Evolutionary conservation across 2,113 vertebrate species (phyloP).

Genomic region (Numenius arquata): DNA sequence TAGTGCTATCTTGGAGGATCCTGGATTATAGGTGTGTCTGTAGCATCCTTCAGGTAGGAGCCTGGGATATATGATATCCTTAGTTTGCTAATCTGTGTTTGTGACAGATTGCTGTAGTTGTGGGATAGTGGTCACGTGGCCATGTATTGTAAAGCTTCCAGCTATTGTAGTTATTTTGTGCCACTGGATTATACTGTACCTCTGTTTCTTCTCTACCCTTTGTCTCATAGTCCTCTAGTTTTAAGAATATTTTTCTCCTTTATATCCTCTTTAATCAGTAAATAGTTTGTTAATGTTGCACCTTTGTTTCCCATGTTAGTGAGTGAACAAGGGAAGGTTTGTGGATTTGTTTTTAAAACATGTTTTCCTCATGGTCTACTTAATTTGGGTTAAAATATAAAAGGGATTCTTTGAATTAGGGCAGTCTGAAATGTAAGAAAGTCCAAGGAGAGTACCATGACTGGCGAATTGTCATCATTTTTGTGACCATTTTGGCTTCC

Average conservation of each 20-base stretch:
- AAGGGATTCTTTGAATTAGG: background rate
- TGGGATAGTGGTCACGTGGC: fast-evolving
- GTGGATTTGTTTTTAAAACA: background rate
- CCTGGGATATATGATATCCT: background rate
- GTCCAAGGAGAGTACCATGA: background rate
- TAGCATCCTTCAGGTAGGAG: background rate
- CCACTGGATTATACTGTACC: background rate
- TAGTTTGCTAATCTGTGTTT: background rate
- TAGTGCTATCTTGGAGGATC: background rate
- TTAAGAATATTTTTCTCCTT: background rate
- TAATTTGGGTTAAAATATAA: background rate
- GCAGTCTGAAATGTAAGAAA: background rate
- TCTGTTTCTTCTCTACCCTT: background rate
- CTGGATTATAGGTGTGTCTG: background rate
- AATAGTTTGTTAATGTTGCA: background rate
- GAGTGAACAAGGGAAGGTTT: background rate
- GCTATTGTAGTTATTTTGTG: background rate
- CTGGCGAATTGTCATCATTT: background rate
- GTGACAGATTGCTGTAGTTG: background rate
- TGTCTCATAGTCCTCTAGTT: background rate
- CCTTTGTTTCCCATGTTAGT: background rate
- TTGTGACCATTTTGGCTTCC: background rate
- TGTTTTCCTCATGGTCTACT: background rate
- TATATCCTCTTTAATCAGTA: background rate
- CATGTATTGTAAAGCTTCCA: background rate